phyloP scores from a whole-genome alignment of 2,888 invertebrate species.

The Ornithoptera alexandrae region DNA sequence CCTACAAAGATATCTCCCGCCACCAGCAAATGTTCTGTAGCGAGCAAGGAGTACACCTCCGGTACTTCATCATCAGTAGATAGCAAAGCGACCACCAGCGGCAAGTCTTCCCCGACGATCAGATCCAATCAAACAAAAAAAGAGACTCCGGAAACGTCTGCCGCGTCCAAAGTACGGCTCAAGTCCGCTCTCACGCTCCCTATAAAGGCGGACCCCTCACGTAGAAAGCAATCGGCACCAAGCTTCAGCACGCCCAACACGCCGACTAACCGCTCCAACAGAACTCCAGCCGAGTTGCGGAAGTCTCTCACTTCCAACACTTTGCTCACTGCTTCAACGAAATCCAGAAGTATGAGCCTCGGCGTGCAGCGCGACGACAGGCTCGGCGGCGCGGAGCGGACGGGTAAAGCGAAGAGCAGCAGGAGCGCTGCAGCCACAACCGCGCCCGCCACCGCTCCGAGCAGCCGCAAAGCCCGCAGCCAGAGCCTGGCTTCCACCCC shows the following conservation, averaged over 20 bases:
- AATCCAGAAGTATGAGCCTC: slow-evolving; percentile 69
- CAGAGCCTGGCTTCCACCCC: slow-evolving; percentile 70
- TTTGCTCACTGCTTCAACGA: slow-evolving; percentile 55
- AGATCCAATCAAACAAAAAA: slow-evolving; percentile 22
- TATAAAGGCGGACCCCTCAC: slow-evolving; percentile 40
- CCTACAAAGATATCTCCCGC: slow-evolving; percentile 44
- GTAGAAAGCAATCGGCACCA: slow-evolving; percentile 68
- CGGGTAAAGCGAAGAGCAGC: slow-evolving; percentile 48
- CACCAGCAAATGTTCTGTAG: slow-evolving; percentile 48
- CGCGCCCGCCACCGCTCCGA: slow-evolving; percentile 37
- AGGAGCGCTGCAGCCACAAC: slow-evolving; percentile 54
- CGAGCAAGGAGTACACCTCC: slow-evolving; percentile 43
- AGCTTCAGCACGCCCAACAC: slow-evolving; percentile 57
- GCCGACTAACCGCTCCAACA: slow-evolving; percentile 52
- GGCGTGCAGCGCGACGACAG: slow-evolving; percentile 52
- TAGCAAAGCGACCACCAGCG: slow-evolving; percentile 58
- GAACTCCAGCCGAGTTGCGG: slow-evolving; percentile 56
- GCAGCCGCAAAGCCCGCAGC: slow-evolving; percentile 53
- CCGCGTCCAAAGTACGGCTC: slow-evolving; percentile 50
- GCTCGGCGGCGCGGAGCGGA: slow-evolving; percentile 60
- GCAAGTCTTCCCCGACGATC: slow-evolving; percentile 50
- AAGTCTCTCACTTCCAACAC: slow-evolving; percentile 56
- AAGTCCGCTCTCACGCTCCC: slow-evolving; percentile 58
- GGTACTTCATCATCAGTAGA: slow-evolving; percentile 53
- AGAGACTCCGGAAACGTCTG: slow-evolving; percentile 52